Percentiles rank a stretch among this genome's conserved stretches.
These are phyloP conservation scores for Corythoichthys haematopterus DNA, from an alignment of 2,113 vertebrate species.

Conservation along the genomic window DNA sequence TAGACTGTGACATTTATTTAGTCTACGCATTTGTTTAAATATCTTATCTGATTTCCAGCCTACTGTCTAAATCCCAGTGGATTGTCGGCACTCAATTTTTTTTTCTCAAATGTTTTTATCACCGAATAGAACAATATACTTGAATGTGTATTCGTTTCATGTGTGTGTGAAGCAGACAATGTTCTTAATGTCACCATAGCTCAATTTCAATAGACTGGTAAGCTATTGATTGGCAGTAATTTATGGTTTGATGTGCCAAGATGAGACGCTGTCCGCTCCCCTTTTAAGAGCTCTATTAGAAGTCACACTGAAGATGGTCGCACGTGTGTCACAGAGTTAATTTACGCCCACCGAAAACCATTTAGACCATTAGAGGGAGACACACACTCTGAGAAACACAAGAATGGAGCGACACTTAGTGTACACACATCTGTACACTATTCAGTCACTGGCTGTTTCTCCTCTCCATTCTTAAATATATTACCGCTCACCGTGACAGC, in stretches of 20 bases:
- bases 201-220: constrained; percentile 76
- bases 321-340: constrained; percentile 65
- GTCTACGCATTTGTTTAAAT: neutral
- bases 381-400: constrained; percentile 45
- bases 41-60: neutral
- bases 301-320: constrained; percentile 57
- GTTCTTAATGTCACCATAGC: constrained; percentile 66
- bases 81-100: neutral
- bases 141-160: neutral
- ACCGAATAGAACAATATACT: constrained; percentile 4
- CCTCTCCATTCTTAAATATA: constrained; percentile 47
- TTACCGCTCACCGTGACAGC: constrained; percentile 35
- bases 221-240: constrained; percentile 74
- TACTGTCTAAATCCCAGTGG: neutral
- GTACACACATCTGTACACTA: constrained; percentile 45
- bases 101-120: neutral
- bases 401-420: constrained; percentile 62
- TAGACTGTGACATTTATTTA: neutral
- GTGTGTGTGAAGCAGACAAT: constrained; percentile 13
- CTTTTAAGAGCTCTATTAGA: constrained; percentile 74
- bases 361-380: constrained; percentile 69
- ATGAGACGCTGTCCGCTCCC: constrained; percentile 71
- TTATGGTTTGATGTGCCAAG: constrained; percentile 69
- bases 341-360: constrained; percentile 66
- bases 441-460: constrained; percentile 47